Percentiles rank a stretch among this genome's conserved stretches.
Evolutionary conservation across 92 coral and sea anemone genomes (phyloP).

Genomic region (Epizoanthus ramosus): DNA sequence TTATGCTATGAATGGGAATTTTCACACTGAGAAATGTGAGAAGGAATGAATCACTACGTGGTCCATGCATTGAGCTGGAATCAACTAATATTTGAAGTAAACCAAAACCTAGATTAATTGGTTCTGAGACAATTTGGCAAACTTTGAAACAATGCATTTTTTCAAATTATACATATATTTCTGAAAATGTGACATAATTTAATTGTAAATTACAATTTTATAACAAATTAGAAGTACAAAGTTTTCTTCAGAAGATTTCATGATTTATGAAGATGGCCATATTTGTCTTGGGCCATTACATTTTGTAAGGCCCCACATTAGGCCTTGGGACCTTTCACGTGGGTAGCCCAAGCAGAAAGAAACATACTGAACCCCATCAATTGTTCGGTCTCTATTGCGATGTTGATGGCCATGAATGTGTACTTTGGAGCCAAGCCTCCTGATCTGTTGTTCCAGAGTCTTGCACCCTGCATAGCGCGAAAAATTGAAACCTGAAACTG

Average conservation of each 20-base stretch:
- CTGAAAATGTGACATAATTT: neutral
- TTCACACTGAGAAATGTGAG: too few relatives aligned
- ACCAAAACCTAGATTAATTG: too few relatives aligned
- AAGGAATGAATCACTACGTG: too few relatives aligned
- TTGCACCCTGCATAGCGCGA: slow-evolving; percentile 83
- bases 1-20: too few relatives aligned
- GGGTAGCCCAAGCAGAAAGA: slow-evolving; percentile 84
- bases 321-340: slow-evolving; percentile 72
- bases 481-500: slow-evolving; percentile 64
- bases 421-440: slow-evolving; percentile 62
- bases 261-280: slow-evolving; percentile 55
- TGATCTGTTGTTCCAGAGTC: slow-evolving; percentile 63
- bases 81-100: too few relatives aligned
- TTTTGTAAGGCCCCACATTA: slow-evolving; percentile 73
- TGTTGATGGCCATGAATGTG: slow-evolving; percentile 84
- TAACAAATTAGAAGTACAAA: neutral
- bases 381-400: slow-evolving; percentile 77
- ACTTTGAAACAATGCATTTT: too few relatives aligned
- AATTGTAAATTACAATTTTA: neutral
- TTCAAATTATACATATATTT: too few relatives aligned
- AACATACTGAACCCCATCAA: slow-evolving; percentile 71
- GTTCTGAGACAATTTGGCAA: neutral
- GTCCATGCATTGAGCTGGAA: too few relatives aligned
- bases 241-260: neutral
- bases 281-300: slow-evolving; percentile 60